These are phyloP conservation scores for Fabriciana adippe DNA, from an alignment of 2,888 invertebrate species.

Conservation along the genomic window DNA sequence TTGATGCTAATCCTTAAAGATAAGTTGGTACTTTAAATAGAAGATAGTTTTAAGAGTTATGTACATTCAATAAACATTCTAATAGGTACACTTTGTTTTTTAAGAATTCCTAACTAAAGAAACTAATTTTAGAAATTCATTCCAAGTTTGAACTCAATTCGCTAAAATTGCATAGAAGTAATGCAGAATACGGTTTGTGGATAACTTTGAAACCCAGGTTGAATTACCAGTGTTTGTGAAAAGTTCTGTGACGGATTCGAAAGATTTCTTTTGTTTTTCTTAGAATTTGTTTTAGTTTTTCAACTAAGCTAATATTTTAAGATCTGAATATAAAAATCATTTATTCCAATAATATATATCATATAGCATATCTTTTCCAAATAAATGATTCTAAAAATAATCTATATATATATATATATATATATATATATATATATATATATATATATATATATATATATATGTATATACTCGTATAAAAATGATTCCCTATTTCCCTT, in stretches of 20 bases:
- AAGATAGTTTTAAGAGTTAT: too few species aligned
- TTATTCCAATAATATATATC: background rate
- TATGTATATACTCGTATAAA: too few species aligned
- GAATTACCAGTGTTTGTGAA: slow-evolving; percentile 17
- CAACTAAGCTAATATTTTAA: background rate
- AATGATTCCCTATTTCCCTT: too few species aligned
- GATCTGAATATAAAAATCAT: background rate
- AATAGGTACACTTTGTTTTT: background rate
- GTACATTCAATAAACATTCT: too few species aligned
- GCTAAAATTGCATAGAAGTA: slow-evolving; percentile 9
- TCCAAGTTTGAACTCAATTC: slow-evolving; percentile 17
- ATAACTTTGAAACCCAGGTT: slow-evolving; percentile 14
- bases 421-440: too few species aligned
- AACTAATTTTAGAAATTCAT: slow-evolving; percentile 3
- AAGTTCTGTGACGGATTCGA: slow-evolving; percentile 16
- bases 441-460: too few species aligned
- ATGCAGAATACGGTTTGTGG: slow-evolving; percentile 16
- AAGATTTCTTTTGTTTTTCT: slow-evolving; percentile 6
- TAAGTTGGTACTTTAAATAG: too few species aligned
- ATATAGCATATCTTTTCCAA: too few species aligned
- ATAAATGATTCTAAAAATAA: too few species aligned
- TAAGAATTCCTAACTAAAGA: slow-evolving; percentile 4
- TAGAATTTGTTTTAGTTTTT: slow-evolving; percentile 7
- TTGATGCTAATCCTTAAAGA: too few species aligned
- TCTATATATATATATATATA: too few species aligned